Percentiles rank a stretch among this genome's conserved stretches.
These are phyloP conservation scores for Neodiprion fabricii DNA, from an alignment of 1,140 invertebrate genomes.

Conservation along the genomic window DNA sequence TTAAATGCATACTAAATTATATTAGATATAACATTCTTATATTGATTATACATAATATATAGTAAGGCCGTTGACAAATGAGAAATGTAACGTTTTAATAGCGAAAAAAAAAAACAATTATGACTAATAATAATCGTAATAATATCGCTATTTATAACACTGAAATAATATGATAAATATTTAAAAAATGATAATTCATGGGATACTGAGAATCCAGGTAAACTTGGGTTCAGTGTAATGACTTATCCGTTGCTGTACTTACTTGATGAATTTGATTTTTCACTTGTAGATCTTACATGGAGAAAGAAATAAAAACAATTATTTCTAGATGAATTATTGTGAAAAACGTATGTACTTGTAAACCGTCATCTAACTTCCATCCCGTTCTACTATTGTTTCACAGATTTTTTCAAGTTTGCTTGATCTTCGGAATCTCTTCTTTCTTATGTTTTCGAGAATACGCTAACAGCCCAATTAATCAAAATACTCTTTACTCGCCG, in stretches of 20 bases:
- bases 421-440: no score
- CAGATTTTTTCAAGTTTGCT: no score
- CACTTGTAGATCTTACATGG: background rate
- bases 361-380: no score
- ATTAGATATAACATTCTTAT: conserved; percentile 5
- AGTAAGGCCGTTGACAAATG: conserved; percentile 5
- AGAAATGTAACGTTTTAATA: background rate
- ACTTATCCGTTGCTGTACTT: background rate
- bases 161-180: background rate
- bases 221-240: background rate
- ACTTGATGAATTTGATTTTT: background rate
- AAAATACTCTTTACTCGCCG: no score
- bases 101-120: background rate
- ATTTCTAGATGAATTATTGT: no score
- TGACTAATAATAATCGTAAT: no score
- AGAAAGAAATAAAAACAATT: background rate
- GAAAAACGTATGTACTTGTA: no score
- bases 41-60: background rate
- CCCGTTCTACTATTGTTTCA: no score
- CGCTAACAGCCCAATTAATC: no score
- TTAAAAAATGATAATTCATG: background rate
- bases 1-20: conserved; percentile 3
- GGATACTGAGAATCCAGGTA: background rate
- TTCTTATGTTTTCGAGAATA: no score
- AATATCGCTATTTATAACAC: no score